Evolutionary conservation across 2,113 vertebrate species (phyloP).

Genomic region (Trochalopteron elliotii): DNA sequence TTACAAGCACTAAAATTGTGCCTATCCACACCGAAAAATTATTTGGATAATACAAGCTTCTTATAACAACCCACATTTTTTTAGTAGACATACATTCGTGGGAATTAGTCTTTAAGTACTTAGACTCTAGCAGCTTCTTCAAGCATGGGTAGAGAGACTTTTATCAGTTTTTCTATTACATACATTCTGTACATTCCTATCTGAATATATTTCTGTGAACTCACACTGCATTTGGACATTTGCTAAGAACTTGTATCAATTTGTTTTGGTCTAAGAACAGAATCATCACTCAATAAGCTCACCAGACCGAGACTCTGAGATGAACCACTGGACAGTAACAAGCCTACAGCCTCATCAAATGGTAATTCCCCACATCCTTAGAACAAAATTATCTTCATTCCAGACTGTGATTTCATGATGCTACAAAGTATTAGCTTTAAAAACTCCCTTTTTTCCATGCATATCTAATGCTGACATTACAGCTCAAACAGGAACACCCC

Average conservation of each 20-base stretch:
- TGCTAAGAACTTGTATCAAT: not conserved
- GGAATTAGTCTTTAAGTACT: not conserved
- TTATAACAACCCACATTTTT: not conserved
- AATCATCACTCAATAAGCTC: not conserved
- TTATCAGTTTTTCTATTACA: not conserved
- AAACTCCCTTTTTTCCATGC: not conserved
- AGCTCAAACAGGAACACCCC: not conserved
- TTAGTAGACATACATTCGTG: not conserved
- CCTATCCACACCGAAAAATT: not conserved
- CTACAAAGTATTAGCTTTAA: not conserved
- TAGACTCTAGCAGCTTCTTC: not conserved
- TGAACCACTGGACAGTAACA: not conserved
- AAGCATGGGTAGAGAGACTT: not conserved
- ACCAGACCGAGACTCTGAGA: not conserved
- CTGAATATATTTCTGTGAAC: not conserved
- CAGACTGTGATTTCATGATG: not conserved
- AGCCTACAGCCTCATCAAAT: not conserved
- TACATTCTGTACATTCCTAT: not conserved
- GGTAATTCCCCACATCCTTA: not conserved
- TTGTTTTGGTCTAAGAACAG: not conserved
- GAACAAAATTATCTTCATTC: not conserved
- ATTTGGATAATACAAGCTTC: not conserved
- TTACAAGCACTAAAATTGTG: not conserved
- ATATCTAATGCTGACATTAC: not conserved
- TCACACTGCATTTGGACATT: not conserved